These are phyloP conservation scores for Drosophila putrida DNA, from an alignment of 2,888 invertebrate genomes.

Conservation along the genomic window DNA sequence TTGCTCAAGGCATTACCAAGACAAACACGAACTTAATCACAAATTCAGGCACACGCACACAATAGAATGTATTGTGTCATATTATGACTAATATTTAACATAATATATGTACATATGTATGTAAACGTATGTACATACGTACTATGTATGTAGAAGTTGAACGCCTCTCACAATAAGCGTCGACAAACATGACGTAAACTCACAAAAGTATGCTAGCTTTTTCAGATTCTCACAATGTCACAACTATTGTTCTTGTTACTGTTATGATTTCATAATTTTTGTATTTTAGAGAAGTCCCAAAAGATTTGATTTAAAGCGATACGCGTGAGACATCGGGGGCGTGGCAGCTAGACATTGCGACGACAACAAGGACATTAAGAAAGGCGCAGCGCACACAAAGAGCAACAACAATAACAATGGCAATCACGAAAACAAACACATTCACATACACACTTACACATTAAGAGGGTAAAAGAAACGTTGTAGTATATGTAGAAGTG, in stretches of 20 bases:
- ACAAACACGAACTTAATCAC: conserved; percentile 31
- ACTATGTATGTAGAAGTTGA: conserved; percentile 5
- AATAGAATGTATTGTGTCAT: neutral
- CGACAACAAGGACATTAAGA: conserved; percentile 80
- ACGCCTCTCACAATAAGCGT: conserved; percentile 51
- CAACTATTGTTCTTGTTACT: conserved; percentile 6
- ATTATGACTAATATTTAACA: conserved; percentile 40
- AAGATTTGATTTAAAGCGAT: conserved; percentile 43
- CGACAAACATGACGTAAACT: conserved; percentile 79
- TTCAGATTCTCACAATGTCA: conserved; percentile 20
- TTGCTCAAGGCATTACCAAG: conserved; percentile 15
- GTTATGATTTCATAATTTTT: conserved; percentile 22
- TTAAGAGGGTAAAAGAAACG: conserved; percentile 1
- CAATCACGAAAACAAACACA: conserved; percentile 30
- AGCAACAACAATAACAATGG: conserved; percentile 44
- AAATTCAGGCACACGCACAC: conserved; percentile 39
- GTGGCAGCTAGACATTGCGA: conserved; percentile 73
- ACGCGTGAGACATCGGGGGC: conserved; percentile 36
- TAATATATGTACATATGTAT: conserved; percentile 33
- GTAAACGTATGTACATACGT: conserved; percentile 14
- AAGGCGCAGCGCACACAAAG: conserved; percentile 58
- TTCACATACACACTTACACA: conserved; percentile 24
- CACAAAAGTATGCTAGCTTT: conserved; percentile 67
- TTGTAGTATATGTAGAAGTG: neutral
- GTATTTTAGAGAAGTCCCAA: conserved; percentile 26